phyloP scores from a whole-genome alignment of 2,113 vertebrate genomes.

The Boleophthalmus pectinirostris region DNA sequence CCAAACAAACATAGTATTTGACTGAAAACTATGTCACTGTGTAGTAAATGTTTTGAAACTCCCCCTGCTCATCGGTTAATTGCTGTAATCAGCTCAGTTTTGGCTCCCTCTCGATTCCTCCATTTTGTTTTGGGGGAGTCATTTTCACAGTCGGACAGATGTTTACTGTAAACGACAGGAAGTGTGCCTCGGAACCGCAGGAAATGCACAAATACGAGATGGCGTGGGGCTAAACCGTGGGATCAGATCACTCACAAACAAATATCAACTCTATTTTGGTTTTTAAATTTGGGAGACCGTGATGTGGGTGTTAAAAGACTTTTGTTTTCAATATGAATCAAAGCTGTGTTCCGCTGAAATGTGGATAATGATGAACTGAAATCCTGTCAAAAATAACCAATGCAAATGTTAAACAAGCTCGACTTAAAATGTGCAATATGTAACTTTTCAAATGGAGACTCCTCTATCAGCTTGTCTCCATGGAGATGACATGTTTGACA shows the following conservation, averaged over 20 bases:
- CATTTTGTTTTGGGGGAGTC: not conserved
- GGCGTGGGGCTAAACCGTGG: not conserved
- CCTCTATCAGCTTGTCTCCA: not conserved
- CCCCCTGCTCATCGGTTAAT: not conserved
- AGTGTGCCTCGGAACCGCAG: not conserved
- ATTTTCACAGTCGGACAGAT: constrained; percentile 1
- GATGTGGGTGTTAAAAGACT: not conserved
- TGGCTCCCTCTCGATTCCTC: not conserved
- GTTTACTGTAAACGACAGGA: constrained; percentile 8
- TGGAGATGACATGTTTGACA: not conserved
- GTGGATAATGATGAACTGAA: not conserved
- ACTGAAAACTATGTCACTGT: not conserved
- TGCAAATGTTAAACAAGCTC: not conserved
- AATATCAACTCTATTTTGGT: not conserved
- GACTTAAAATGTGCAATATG: not conserved
- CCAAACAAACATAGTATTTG: not conserved
- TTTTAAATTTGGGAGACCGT: not conserved
- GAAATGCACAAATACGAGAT: not conserved
- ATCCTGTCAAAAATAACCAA: not conserved
- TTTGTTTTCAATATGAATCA: not conserved
- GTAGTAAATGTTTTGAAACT: not conserved
- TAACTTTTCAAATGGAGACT: too few relatives aligned
- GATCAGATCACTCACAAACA: not conserved
- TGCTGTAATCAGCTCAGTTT: not conserved
- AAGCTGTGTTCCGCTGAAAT: not conserved